Conservation (phyloP, 2,888 invertebrate species). For the Colostygia pectinataria region DNA sequence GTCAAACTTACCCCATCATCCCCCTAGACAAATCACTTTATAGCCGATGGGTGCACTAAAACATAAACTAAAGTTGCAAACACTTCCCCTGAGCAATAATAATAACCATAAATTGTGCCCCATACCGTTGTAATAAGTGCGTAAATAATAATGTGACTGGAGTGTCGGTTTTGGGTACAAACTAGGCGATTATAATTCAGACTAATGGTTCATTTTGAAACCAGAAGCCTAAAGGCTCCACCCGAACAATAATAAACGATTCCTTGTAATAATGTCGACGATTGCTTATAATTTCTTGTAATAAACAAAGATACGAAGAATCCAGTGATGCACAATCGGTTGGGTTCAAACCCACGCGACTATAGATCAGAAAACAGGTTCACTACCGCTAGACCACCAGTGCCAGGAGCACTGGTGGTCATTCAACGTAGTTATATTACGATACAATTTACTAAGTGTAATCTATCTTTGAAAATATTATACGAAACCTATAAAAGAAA, state of each 20-base stretch:
- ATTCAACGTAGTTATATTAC: too few relatives aligned
- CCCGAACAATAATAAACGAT: too few relatives aligned
- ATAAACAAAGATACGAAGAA: too few relatives aligned
- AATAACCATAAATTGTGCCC: slow-evolving; percentile 70
- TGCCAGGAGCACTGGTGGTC: too few relatives aligned
- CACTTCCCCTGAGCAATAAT: slow-evolving; percentile 68
- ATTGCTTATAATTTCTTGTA: too few relatives aligned
- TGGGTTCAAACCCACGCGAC: too few relatives aligned
- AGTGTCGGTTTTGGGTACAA: slow-evolving; percentile 14
- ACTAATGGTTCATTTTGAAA: background rate
- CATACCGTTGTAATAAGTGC: slow-evolving; percentile 28
- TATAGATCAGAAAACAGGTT: too few relatives aligned
- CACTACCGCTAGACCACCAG: too few relatives aligned
- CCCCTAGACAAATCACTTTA: slow-evolving; percentile 68
- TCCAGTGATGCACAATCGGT: too few relatives aligned
- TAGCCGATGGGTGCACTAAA: slow-evolving; percentile 62
- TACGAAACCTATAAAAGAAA: slow-evolving; percentile 16
- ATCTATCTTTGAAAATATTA: slow-evolving; percentile 8
- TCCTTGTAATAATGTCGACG: too few relatives aligned
- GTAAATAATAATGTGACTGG: slow-evolving; percentile 30
- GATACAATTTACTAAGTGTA: too few relatives aligned
- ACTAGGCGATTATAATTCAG: background rate
- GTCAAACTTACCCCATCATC: slow-evolving; percentile 32
- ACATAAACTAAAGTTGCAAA: slow-evolving; percentile 51
- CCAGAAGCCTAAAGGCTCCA: too few relatives aligned